Conservation (phyloP, 1,140 invertebrate species). For the Gryllus bimaculatus region DNA sequence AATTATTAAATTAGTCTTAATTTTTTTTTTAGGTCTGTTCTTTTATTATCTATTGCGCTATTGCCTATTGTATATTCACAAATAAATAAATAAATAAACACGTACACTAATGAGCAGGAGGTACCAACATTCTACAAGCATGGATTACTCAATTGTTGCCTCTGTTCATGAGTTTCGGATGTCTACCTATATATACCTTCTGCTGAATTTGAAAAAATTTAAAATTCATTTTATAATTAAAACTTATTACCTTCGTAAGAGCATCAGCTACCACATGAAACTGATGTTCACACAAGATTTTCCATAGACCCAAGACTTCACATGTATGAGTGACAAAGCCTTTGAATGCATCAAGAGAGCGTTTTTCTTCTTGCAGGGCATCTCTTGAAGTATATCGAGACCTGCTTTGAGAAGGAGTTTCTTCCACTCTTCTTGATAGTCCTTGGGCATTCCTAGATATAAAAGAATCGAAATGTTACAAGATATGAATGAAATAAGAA, state of each 20-base stretch:
- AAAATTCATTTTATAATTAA: not conserved
- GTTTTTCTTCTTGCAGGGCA: constrained; percentile 36
- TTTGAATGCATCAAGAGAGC: constrained; percentile 68
- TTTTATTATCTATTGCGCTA: too few species aligned
- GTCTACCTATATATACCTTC: too few species aligned
- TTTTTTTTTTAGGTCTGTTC: too few species aligned
- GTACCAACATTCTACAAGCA: too few species aligned
- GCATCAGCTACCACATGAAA: constrained; percentile 63
- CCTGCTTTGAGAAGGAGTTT: not conserved
- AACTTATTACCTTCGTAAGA: constrained; percentile 42
- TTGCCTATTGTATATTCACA: too few species aligned
- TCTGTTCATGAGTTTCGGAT: too few species aligned
- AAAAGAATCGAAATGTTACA: not conserved
- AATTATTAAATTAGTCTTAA: too few species aligned
- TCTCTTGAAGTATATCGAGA: constrained; percentile 27
- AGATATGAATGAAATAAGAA: not conserved
- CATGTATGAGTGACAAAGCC: constrained; percentile 68
- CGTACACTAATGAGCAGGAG: too few species aligned
- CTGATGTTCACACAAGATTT: constrained; percentile 85
- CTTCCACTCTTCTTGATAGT: not conserved
- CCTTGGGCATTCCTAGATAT: not conserved
- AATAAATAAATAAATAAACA: too few species aligned
- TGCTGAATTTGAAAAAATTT: not conserved
- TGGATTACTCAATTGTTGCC: too few species aligned
- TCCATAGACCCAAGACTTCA: constrained; percentile 90